phyloP scores from a whole-genome alignment of 2,113 vertebrate genomes.

The Gadus chalcogrammus region DNA sequence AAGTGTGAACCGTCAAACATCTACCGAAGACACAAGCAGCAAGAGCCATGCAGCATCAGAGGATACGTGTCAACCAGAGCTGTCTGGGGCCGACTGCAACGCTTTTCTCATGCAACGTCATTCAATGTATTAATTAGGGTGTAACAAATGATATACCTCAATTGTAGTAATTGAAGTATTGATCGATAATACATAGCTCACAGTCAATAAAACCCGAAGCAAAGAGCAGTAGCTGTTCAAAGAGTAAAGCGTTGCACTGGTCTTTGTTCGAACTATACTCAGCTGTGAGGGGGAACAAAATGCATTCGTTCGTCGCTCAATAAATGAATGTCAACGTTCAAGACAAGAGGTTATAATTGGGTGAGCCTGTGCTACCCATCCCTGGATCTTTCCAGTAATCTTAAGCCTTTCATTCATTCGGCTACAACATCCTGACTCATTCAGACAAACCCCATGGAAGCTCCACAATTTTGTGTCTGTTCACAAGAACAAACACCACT shows the following conservation, averaged over 20 bases:
- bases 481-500: slow-evolving; percentile 23
- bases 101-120: neutral
- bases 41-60: neutral
- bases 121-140: neutral
- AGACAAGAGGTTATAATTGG: slow-evolving; percentile 8
- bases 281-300: neutral
- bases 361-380: slow-evolving; percentile 2
- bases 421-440: slow-evolving; percentile 18
- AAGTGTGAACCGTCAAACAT: neutral
- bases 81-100: neutral
- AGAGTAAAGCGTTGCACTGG: too few relatives aligned
- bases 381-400: neutral
- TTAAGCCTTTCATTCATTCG: neutral
- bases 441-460: slow-evolving; percentile 4
- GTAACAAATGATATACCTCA: neutral
- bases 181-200: too few relatives aligned
- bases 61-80: neutral
- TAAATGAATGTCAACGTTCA: slow-evolving; percentile 10
- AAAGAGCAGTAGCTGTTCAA: too few relatives aligned
- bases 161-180: neutral
- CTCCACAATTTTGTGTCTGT: slow-evolving; percentile 24
- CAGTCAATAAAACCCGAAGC: too few relatives aligned
- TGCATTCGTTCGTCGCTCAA: neutral
- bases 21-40: neutral
- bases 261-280: too few relatives aligned